Base-by-base conservation (phyloP, 2,888 invertebrate genomes). In the Sphaerophoria rueppellii region DNA sequence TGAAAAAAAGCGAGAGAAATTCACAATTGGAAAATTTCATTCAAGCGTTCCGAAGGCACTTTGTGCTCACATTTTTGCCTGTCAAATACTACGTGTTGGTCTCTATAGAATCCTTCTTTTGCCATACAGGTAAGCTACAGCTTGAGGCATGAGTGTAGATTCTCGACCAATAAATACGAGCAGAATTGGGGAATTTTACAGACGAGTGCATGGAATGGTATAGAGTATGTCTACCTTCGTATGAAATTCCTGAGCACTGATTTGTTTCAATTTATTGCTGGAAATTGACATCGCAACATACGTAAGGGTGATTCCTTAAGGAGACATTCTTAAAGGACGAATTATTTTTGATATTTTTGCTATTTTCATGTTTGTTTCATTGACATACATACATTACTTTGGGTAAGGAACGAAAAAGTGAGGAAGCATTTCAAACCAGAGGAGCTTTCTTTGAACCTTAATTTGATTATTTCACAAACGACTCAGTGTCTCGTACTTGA, bases 1-100 rank as follows among this genome's bases (percentile, higher is more conserved):
- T 48, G 48, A 61, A 69, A 46, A 54, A 52, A 61, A n/a, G n/a
- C 69, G 35, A 69, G 63, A 78, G 52, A 71, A 65, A 76, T 71
- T 75, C 58, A 71, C 78, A 70, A 82, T 78, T 74, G 77, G 74
- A 82, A 82, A 82, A 78, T 82, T 74, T 70, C 70, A 70, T 65
- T 78, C 73, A 74, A 74, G 63, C 73, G 65, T 70, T 78, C 24
- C 37, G 46, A 48, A n/a, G n/a, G 34, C 46, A 57, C 34, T 52
- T 43, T 40, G 40, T 65, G 12, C 16, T 65, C 58, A 52, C 50
- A 52, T 57, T 40, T 54, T 40, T 74, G 48, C 34, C 40, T 65
- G 63, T 80, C 61, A 74, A 61, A 43, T 9, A 69, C 24, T 50
- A 69, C 69, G 57, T 74, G 43, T 61, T 16, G 5, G 35, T 14